phyloP scores from a whole-genome alignment of 1,140 invertebrate genomes.

The Hylyphantes graminicola region DNA sequence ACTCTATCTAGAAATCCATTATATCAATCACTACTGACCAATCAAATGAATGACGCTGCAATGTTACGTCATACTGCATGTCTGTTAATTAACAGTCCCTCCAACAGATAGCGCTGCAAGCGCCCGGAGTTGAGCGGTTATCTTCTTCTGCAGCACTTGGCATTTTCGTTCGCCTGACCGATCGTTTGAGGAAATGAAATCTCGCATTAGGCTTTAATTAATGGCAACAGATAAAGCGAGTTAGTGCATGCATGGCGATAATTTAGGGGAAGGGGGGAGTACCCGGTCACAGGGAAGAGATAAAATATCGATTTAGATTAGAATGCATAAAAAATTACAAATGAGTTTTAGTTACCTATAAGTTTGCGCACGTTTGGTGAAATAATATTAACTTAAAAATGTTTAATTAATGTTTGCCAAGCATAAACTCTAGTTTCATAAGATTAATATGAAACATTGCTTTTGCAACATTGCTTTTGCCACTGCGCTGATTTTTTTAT shows the following conservation, averaged over 20 bases:
- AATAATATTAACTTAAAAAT: not conserved
- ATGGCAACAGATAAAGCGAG: conserved; percentile 56
- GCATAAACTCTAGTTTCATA: no score
- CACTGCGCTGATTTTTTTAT: no score
- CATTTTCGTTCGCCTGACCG: conserved; percentile 56
- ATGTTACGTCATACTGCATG: conserved; percentile 39
- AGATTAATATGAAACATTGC: no score
- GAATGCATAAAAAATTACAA: not conserved
- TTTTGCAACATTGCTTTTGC: no score
- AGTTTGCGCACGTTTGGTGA: conserved; percentile 15
- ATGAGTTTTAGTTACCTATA: not conserved
- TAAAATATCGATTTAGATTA: conserved; percentile 38
- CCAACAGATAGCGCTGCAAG: conserved; percentile 43
- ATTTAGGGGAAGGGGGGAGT: conserved; percentile 3
- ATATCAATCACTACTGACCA: conserved; percentile 44
- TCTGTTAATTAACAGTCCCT: conserved; percentile 52
- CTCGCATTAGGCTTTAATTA: conserved; percentile 60
- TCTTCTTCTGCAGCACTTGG: conserved; percentile 51
- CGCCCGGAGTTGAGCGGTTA: conserved; percentile 31
- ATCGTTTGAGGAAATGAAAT: conserved; percentile 60
- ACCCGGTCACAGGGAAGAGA: conserved; percentile 2
- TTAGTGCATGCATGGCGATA: conserved; percentile 41
- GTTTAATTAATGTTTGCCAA: no score
- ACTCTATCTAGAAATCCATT: conserved; percentile 31
- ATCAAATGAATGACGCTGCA: conserved; percentile 38